Evolutionary conservation across 2,888 invertebrate genomes (phyloP), one percentile per base, ranked within the genome.

Genomic region (Saturnia pavonia): DNA sequence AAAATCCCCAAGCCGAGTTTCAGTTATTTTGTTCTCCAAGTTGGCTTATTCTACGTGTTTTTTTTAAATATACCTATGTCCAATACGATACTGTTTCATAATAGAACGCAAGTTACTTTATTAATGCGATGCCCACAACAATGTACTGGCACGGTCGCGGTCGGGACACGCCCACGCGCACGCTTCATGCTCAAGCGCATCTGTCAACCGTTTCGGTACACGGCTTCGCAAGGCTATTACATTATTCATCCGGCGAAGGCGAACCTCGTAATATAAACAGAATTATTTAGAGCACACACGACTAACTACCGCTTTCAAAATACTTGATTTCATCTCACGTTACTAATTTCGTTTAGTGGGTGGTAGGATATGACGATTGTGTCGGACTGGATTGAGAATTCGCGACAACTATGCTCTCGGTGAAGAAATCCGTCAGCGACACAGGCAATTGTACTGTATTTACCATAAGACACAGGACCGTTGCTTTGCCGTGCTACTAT

Each of bases 151-250:
- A 60, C 16, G 14, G 27, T 25, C 57, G 65, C n/a, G 14, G 27
- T 25, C 57, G 65, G n/a, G 65, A 14, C 40, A 65, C 65, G 65
- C 65, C 65, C 65, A 65, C 65, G 65, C 7, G 65, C 65, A 65
- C 65, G 65, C 65, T 60, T 27, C 27, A 60, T 60, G 57, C 57
- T 25, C 57, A 27, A 11, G 65, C 65, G 65, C 65, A 65, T 65
- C 65, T 65, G 40, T 65, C 65, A 40, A 65, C 65, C 65, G 40
- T 65, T n/a, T 40, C 40, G 40, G 27, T 60, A 60, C 57, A 60
- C 57, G 27, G 14, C 27, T 60, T 60, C 57, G 57, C 57, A 60
- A 60, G 27, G 27, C 57, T 60, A 27, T 60, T 60, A 60, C 57
- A 60, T 60, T 60, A 60, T 60, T 60, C 27, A 60, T 27, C 57